These are phyloP conservation scores for Ophion slaviceki DNA, from an alignment of 2,888 invertebrate genomes.

Conservation along the genomic window DNA sequence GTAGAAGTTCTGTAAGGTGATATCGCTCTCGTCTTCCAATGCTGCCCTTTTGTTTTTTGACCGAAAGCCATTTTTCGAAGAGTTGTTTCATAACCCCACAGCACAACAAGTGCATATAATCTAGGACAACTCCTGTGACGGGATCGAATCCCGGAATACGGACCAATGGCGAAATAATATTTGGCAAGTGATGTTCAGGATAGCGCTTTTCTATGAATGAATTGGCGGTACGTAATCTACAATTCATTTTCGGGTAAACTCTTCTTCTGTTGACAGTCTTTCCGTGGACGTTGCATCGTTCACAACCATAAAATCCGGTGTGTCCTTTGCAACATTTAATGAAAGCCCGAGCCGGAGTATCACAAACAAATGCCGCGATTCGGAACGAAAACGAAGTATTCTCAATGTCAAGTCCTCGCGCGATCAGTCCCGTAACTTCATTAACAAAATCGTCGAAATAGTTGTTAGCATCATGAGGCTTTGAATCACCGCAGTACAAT, in stretches of 20 bases:
- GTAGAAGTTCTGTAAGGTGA: slow-evolving; percentile 35
- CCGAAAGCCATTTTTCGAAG: slow-evolving; percentile 53
- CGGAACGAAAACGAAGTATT: slow-evolving; percentile 49
- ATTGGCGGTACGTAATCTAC: slow-evolving; percentile 45
- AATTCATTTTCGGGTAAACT: slow-evolving; percentile 60
- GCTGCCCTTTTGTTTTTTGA: slow-evolving; percentile 32
- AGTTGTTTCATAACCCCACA: slow-evolving; percentile 43
- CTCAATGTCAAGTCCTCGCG: slow-evolving; percentile 42
- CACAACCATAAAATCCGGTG: slow-evolving; percentile 61
- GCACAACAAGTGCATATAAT: slow-evolving; percentile 57
- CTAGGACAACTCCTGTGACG: slow-evolving; percentile 40
- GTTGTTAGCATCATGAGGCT: slow-evolving; percentile 44
- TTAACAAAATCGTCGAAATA: slow-evolving; percentile 61
- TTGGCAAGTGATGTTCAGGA: slow-evolving; percentile 55
- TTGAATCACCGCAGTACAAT: slow-evolving; percentile 62
- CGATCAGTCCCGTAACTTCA: slow-evolving; percentile 49
- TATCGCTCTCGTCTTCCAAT: slow-evolving; percentile 25
- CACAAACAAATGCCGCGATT: slow-evolving; percentile 59
- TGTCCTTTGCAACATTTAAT: slow-evolving; percentile 59
- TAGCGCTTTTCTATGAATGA: slow-evolving; percentile 61
- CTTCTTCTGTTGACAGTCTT: slow-evolving; percentile 53
- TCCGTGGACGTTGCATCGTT: slow-evolving; percentile 61
- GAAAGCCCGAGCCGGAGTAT: slow-evolving; percentile 63
- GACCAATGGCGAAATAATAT: slow-evolving; percentile 43
- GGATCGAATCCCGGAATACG: slow-evolving; percentile 43